Conservation (phyloP, 2,797 vertebrate genomes). For the Notoglanidium macrostoma region DNA sequence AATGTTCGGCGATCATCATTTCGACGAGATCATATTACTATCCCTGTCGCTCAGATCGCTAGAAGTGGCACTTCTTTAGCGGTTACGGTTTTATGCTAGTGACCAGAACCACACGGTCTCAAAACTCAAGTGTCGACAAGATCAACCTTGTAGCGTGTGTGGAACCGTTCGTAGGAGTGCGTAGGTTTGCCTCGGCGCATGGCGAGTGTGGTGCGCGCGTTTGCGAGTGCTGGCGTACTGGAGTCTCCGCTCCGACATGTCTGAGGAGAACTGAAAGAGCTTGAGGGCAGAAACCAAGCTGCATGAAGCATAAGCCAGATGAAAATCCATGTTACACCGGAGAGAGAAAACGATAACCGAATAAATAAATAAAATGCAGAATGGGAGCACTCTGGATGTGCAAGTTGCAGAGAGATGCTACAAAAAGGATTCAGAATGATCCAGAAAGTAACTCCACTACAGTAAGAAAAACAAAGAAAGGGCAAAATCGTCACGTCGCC, state of each 20-base stretch:
- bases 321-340: not conserved
- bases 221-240: not conserved
- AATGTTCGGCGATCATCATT: not conserved
- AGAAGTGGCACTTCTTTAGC: not conserved
- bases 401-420: no score
- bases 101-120: not conserved
- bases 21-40: not conserved
- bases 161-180: not conserved
- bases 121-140: not conserved
- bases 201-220: not conserved
- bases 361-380: not conserved
- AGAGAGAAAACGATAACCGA: not conserved
- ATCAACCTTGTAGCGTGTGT: not conserved
- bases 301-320: not conserved
- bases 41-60: not conserved
- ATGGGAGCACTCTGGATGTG: not conserved
- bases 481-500: not conserved
- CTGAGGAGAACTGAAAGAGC: not conserved
- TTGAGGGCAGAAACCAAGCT: not conserved
- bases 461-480: not conserved
- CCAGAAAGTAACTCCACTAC: not conserved
- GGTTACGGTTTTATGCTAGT: not conserved
- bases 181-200: not conserved
- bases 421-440: not conserved
- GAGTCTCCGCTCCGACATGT: slow-evolving; percentile 19